These are phyloP conservation scores for Hepsetus odoe DNA, from an alignment of 2,113 vertebrate species.

Conservation along the genomic window DNA sequence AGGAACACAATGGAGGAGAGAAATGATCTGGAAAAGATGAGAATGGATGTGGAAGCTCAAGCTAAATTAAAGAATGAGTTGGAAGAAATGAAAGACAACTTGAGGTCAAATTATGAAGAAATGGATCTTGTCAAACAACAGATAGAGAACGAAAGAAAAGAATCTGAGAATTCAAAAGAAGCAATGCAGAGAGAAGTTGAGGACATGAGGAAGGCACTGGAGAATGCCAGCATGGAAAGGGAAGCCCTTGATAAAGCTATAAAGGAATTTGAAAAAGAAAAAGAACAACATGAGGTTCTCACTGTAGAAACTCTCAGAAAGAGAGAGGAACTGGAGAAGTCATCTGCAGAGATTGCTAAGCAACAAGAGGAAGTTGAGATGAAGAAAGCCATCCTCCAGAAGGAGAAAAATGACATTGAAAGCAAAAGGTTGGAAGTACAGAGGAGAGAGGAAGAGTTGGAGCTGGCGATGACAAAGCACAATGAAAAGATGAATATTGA, in stretches of 20 bases:
- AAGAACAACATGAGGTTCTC: background rate
- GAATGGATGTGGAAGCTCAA: conserved; percentile 27
- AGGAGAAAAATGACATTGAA: conserved; percentile 27
- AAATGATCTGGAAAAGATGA: conserved; percentile 22
- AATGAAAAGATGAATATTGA: conserved; percentile 5
- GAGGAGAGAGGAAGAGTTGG: background rate
- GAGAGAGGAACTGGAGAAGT: conserved; percentile 18
- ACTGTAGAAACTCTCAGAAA: background rate
- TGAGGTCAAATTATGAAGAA: background rate
- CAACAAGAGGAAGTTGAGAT: background rate
- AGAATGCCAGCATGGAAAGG: conserved; percentile 16
- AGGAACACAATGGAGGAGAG: background rate
- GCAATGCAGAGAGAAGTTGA: conserved; percentile 1
- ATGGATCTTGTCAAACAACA: conserved; percentile 14
- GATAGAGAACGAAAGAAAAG: conserved; percentile 3
- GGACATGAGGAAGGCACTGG: background rate
- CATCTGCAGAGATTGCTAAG: conserved; percentile 7
- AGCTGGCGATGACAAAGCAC: background rate
- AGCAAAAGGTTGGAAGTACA: conserved; percentile 18
- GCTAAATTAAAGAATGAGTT: background rate
- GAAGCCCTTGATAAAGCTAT: background rate
- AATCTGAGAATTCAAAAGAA: background rate
- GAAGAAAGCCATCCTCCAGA: conserved; percentile 4
- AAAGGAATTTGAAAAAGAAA: background rate
- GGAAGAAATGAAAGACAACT: background rate